These are phyloP conservation scores for Malacoctenus gilli DNA, from an alignment of 2,797 vertebrate species.

Conservation along the genomic window DNA sequence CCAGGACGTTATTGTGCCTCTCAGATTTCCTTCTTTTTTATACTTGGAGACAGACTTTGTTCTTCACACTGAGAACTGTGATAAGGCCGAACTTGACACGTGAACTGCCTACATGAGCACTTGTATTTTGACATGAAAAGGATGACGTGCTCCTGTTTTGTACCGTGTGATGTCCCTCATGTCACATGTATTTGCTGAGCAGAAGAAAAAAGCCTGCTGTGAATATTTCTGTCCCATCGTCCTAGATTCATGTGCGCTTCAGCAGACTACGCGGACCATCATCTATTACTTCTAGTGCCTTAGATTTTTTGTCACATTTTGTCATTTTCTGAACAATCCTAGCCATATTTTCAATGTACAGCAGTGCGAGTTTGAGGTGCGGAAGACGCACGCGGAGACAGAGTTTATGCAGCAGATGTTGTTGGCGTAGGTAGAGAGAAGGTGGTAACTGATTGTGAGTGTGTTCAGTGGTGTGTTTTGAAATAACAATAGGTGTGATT, in stretches of 20 bases:
- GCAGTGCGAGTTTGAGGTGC: conserved; percentile 40
- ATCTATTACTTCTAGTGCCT: conserved; percentile 66
- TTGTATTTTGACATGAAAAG: conserved; percentile 30
- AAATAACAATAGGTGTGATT: conserved; percentile 34
- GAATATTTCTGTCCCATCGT: conserved; percentile 37
- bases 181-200: conserved; percentile 44
- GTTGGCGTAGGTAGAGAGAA: conserved; percentile 21
- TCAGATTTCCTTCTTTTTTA: conserved; percentile 35
- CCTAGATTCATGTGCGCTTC: conserved; percentile 59
- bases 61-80: conserved; percentile 18
- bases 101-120: conserved; percentile 28
- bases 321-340: conserved; percentile 69
- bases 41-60: conserved; percentile 34
- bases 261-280: conserved; percentile 56
- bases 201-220: conserved; percentile 52
- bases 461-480: conserved; percentile 26
- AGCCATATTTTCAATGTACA: conserved; percentile 72
- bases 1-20: conserved; percentile 66
- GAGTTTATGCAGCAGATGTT: conserved; percentile 40
- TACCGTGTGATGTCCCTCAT: conserved; percentile 36
- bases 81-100: conserved; percentile 25
- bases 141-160: conserved; percentile 37
- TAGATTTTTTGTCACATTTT: conserved; percentile 30
- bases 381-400: conserved; percentile 26
- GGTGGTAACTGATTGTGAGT: conserved; percentile 15